Evolutionary conservation across 2,888 invertebrate species (phyloP).

Genomic region (Caenorhabditis zanzibari): DNA sequence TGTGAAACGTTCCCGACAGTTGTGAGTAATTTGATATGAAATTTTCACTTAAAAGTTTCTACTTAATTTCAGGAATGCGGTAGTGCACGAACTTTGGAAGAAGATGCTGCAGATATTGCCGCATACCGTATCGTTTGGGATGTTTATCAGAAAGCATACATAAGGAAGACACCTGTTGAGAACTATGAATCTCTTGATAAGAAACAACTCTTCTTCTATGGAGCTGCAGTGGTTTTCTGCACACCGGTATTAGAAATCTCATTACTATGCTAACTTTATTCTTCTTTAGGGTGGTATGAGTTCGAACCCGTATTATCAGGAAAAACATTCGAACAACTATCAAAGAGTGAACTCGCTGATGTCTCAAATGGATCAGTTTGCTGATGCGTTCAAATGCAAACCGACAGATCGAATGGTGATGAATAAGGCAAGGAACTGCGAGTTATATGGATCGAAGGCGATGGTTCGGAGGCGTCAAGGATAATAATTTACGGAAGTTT

Average conservation of each 20-base stretch:
- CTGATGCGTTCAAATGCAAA: slow-evolving; percentile 49
- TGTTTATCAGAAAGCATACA: slow-evolving; percentile 12
- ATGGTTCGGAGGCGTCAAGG: not conserved
- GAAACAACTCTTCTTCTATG: slow-evolving; percentile 57
- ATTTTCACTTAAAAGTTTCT: not conserved
- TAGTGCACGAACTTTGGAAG: slow-evolving; percentile 39
- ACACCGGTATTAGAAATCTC: not conserved
- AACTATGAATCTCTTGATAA: slow-evolving; percentile 38
- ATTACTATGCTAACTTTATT: not conserved
- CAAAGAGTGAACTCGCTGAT: slow-evolving; percentile 52
- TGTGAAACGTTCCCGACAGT: slow-evolving; percentile 44
- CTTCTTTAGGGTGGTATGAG: slow-evolving; percentile 32
- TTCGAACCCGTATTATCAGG: not conserved
- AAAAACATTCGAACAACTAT: slow-evolving; percentile 28
- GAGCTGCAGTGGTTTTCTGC: slow-evolving; percentile 55
- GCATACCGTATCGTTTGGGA: slow-evolving; percentile 40
- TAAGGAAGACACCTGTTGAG: slow-evolving; percentile 10
- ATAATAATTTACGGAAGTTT: not conserved
- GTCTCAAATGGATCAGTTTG: slow-evolving; percentile 59
- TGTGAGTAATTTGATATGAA: not conserved
- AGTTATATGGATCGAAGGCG: slow-evolving; percentile 27
- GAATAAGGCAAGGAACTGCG: slow-evolving; percentile 49
- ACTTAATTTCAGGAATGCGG: slow-evolving; percentile 2
- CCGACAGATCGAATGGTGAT: slow-evolving; percentile 36
- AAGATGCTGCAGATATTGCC: slow-evolving; percentile 46